Conservation (phyloP, 2,888 invertebrate species). For the Heteromyza rotundicornis region DNA sequence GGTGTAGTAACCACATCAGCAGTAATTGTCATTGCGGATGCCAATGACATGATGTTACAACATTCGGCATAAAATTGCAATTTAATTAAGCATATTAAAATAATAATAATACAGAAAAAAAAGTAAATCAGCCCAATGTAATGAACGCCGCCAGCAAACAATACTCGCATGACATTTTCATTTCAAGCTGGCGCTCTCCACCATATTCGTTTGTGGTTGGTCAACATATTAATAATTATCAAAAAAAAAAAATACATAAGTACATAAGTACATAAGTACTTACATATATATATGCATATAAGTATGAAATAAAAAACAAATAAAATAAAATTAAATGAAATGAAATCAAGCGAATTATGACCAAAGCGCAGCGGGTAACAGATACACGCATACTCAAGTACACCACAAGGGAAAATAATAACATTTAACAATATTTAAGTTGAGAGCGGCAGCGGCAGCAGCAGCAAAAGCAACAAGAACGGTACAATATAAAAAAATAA, state of each 20-base stretch:
- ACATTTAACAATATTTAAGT: not conserved
- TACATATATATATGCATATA: not conserved
- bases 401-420: constrained; percentile 1
- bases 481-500: not conserved
- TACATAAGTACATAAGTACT: not conserved
- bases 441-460: not conserved
- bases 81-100: constrained; percentile 30
- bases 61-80: constrained; percentile 22
- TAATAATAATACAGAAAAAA: constrained; percentile 16
- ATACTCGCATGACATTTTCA: constrained; percentile 12
- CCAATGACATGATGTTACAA: not conserved
- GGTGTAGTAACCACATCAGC: no score
- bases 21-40: not conserved
- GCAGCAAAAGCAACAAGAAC: not conserved
- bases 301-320: no score
- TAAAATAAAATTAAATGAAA: no score
- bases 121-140: not conserved
- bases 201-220: not conserved
- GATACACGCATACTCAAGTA: no score
- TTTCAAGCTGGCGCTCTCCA: not conserved
- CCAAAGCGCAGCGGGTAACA: no score
- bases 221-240: not conserved
- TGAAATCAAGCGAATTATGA: no score
- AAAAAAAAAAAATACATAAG: not conserved
- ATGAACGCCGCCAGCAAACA: not conserved